A percentile compares a stretch with the other conserved stretches of the same genome.
These are phyloP conservation scores for Xiphophorus birchmanni DNA, from an alignment of 2,797 vertebrate genomes.

Conservation along the genomic window DNA sequence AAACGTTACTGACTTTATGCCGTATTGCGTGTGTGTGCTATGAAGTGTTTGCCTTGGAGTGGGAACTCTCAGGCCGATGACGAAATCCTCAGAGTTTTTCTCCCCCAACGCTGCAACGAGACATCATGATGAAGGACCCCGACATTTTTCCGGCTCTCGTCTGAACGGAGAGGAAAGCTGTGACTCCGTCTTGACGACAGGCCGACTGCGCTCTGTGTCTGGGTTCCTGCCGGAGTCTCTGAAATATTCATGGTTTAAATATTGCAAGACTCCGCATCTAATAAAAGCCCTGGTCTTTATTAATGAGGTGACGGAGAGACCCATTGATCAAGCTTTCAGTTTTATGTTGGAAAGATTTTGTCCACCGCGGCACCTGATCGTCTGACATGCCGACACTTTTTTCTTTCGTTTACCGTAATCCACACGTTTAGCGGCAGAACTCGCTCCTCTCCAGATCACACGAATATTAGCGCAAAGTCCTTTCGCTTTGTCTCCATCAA, in stretches of 20 bases:
- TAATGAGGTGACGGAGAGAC: constrained; percentile 77
- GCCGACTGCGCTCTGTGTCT: constrained; percentile 48
- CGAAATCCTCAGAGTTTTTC: constrained; percentile 14
- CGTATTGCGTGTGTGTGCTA: neutral
- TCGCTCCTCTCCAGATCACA: constrained; percentile 24
- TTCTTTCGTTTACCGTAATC: constrained; percentile 20
- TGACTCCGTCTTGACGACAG: constrained; percentile 48
- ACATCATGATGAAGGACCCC: constrained; percentile 55
- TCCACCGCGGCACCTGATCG: constrained; percentile 44
- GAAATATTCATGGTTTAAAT: constrained; percentile 84
- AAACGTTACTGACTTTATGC: neutral
- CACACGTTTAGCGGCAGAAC: constrained; percentile 39
- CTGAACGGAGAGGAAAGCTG: constrained; percentile 44
- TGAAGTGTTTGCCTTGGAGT: neutral
- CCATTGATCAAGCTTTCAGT: constrained; percentile 83
- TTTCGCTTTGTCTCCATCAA: constrained; percentile 11
- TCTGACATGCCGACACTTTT: constrained; percentile 35
- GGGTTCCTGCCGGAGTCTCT: constrained; percentile 68
- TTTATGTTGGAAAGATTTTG: constrained; percentile 74
- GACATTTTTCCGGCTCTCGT: constrained; percentile 44
- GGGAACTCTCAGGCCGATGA: constrained; percentile 1
- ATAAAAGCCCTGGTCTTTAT: constrained; percentile 84
- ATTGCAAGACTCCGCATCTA: constrained; percentile 76
- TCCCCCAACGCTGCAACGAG: constrained; percentile 30
- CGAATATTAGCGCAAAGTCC: constrained; percentile 47